These are phyloP conservation scores for Dipodomys merriami DNA, from an alignment of 2,113 vertebrate genomes.

Conservation along the genomic window DNA sequence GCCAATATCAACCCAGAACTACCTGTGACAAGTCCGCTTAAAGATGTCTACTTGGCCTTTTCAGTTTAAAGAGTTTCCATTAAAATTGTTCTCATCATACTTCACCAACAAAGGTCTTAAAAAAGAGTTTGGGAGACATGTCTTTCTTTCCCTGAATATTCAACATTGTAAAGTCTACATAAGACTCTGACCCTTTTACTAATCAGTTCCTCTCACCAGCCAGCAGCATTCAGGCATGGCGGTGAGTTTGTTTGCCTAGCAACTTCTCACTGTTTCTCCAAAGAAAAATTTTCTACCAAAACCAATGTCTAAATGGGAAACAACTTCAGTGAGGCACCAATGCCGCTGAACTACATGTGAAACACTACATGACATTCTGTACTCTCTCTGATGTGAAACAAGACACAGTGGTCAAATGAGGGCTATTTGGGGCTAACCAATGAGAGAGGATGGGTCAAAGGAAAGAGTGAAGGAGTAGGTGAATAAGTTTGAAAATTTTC, in stretches of 20 bases:
- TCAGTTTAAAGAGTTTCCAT: not conserved
- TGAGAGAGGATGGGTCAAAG: no score
- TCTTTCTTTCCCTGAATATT: constrained; percentile 1
- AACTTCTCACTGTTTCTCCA: not conserved
- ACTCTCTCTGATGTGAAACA: no score
- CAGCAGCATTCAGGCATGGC: not conserved
- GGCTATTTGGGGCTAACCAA: no score
- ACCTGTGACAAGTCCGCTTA: not conserved
- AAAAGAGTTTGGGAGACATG: not conserved
- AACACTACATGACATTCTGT: not conserved
- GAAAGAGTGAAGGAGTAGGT: no score
- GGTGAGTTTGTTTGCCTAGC: not conserved
- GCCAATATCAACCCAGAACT: not conserved
- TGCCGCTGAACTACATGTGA: not conserved
- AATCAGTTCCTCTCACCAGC: not conserved
- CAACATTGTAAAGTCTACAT: no score
- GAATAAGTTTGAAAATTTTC: no score
- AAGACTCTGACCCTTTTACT: no score
- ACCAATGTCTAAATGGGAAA: constrained; percentile 10
- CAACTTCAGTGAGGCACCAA: not conserved
- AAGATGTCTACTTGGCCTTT: not conserved
- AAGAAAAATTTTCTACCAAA: not conserved
- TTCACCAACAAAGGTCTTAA: constrained; percentile 15
- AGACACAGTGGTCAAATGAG: no score
- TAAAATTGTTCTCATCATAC: not conserved